Evolutionary conservation across 2,113 vertebrate genomes (phyloP), one percentile per base, ranked within the genome.

Genomic region (Sakesphorus luctuosus): DNA sequence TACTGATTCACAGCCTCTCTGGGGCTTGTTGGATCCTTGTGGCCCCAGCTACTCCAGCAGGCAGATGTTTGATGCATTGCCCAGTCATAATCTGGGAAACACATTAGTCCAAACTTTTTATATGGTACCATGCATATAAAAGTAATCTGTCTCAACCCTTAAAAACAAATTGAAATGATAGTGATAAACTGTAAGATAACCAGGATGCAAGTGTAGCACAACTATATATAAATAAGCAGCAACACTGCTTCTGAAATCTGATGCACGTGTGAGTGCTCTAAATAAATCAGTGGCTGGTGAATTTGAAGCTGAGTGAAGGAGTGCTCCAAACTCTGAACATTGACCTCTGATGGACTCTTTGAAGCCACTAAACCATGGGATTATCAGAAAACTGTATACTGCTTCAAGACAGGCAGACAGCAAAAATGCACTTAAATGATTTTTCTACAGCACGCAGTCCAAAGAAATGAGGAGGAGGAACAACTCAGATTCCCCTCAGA

Each of bases 371-470:
- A 92, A 13, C 50, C 2, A 14, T 18, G 75, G 65, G 82, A 52
- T 69, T 86, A 36, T 91, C 86, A 93, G 52, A 71, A 83, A 73
- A 68, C 55, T 73, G 40, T 65, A 59, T 40, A 52, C 44, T 79
- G 43, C 68, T 93, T 75, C 0, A 14, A 94, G 80, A 73, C 23
- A 69, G 65, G 61, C 73, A 96, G 84, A 24, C 23, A 90, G 66
- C 55, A 91, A 61, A 95, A 84, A 40, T 84, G 65, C 80, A 87
- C 86, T 92, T 93, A 82, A 84, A 90, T 73, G 55, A 75, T 93
- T 95, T 90, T 93, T 79, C 65, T 92, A 40, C 29, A 84, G 76
- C 3, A 21, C 2, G 0, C 16, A 46, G 19, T 65, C 40, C 40
- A 55, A 28, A 81, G 49, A 61, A 83, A n/a, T 18, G 29, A 79